phyloP scores from a whole-genome alignment of 2,797 vertebrate genomes.

The Sebastes jordani region DNA sequence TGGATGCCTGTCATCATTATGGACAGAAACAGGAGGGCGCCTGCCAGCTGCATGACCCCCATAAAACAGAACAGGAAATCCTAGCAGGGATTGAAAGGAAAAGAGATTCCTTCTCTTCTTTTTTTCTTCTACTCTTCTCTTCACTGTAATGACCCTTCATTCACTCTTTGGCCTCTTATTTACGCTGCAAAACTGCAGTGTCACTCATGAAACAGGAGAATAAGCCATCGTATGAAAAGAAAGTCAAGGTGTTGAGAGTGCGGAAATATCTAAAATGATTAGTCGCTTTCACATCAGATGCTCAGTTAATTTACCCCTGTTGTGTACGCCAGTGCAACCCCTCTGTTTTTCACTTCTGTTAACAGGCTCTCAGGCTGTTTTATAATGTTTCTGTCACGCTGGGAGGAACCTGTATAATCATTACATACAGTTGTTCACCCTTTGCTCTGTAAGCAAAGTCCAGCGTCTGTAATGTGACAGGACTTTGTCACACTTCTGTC shows the following conservation, averaged over 20 bases:
- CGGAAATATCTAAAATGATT: not conserved
- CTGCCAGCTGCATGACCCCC: conserved; percentile 85
- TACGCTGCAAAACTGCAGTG: conserved; percentile 36
- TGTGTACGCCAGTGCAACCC: not conserved
- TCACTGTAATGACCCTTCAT: conserved; percentile 33
- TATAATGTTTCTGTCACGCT: conserved; percentile 48
- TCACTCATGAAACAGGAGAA: conserved; percentile 33
- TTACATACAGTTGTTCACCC: conserved; percentile 67
- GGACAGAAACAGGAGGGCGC: conserved; percentile 84
- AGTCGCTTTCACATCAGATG: conserved; percentile 14
- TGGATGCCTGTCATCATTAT: conserved; percentile 83
- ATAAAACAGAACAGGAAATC: conserved; percentile 84
- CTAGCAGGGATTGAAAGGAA: conserved; percentile 76
- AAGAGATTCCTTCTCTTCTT: conserved; percentile 47
- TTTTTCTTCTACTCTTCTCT: conserved; percentile 18
- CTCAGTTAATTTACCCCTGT: conserved; percentile 20
- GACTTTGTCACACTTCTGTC: conserved; percentile 72
- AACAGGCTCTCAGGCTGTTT: conserved; percentile 36
- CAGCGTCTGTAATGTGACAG: conserved; percentile 71
- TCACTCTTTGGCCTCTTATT: conserved; percentile 29
- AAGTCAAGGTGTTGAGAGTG: not conserved
- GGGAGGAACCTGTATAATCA: conserved; percentile 74
- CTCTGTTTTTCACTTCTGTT: conserved; percentile 24
- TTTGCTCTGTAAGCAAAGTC: conserved; percentile 74
- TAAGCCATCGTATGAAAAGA: not conserved